phyloP scores from a whole-genome alignment of 2,113 vertebrate species.

The Pelodiscus sinensis region DNA sequence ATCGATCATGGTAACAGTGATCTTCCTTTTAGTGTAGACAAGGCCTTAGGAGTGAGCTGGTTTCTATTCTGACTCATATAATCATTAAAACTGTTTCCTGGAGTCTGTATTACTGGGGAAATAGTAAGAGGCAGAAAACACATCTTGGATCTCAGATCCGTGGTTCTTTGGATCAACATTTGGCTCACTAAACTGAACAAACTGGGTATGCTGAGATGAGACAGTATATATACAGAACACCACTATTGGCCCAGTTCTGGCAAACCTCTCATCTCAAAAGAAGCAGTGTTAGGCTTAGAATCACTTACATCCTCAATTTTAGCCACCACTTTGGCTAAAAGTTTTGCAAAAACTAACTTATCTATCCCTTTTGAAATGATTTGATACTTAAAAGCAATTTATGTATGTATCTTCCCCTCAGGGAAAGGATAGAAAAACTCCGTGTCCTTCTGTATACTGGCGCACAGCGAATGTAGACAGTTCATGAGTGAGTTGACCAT shows the following conservation, averaged over 20 bases:
- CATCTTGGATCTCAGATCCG: background rate
- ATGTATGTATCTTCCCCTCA: background rate
- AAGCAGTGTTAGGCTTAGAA: background rate
- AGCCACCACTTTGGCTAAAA: background rate
- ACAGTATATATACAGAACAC: background rate
- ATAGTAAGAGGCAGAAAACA: background rate
- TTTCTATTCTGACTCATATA: background rate
- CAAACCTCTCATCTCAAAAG: background rate
- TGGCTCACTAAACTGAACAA: slow-evolving; percentile 43
- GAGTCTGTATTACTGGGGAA: background rate
- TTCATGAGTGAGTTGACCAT: background rate
- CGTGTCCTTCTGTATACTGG: background rate
- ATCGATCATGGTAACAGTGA: no score
- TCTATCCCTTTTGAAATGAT: background rate
- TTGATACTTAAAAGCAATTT: background rate
- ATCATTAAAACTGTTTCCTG: slow-evolving; percentile 4
- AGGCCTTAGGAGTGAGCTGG: background rate
- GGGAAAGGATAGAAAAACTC: background rate
- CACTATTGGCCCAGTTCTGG: background rate
- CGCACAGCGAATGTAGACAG: background rate
- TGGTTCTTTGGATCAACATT: rapidly evolving
- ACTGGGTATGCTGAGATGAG: background rate
- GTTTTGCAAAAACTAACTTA: background rate
- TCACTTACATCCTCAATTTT: background rate
- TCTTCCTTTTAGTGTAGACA: no score